Evolutionary conservation across 2,888 invertebrate genomes (phyloP).

Genomic region (Shargacucullia verbasci): DNA sequence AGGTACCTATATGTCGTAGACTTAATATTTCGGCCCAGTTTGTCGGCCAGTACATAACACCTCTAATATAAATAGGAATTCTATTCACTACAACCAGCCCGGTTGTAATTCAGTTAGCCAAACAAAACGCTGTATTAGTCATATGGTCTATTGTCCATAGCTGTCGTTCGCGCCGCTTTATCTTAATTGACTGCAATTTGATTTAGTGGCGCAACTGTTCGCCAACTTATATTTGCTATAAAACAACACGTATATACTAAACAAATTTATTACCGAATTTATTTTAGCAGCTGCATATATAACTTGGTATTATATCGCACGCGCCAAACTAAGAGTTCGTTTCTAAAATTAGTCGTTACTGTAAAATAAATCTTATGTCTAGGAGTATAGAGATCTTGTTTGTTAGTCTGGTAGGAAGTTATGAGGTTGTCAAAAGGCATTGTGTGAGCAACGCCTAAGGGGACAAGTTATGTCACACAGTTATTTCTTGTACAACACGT

Average conservation of each 20-base stretch:
- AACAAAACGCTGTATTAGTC: slow-evolving; percentile 86
- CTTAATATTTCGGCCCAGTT: not conserved
- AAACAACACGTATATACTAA: slow-evolving; percentile 45
- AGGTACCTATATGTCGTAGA: not conserved
- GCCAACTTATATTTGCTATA: slow-evolving; percentile 66
- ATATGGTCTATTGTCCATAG: slow-evolving; percentile 82
- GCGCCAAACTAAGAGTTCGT: slow-evolving; percentile 56
- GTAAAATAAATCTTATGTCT: slow-evolving; percentile 55
- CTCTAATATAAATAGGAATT: slow-evolving; percentile 64
- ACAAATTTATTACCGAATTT: slow-evolving; percentile 53
- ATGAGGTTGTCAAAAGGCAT: slow-evolving; percentile 66
- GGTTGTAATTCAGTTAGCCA: slow-evolving; percentile 81
- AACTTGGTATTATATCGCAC: slow-evolving; percentile 66
- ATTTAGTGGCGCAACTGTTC: slow-evolving; percentile 79
- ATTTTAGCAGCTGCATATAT: slow-evolving; percentile 58
- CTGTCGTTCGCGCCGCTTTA: slow-evolving; percentile 84
- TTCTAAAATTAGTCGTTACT: slow-evolving; percentile 33
- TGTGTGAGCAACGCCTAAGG: slow-evolving; percentile 79
- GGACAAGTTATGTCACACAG: slow-evolving; percentile 82
- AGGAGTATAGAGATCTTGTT: slow-evolving; percentile 34
- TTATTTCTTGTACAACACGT: slow-evolving; percentile 81
- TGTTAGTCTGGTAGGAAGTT: slow-evolving; percentile 36
- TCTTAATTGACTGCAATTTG: slow-evolving; percentile 88
- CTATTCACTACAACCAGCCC: slow-evolving; percentile 67
- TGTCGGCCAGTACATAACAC: slow-evolving; percentile 34